Percentiles rank a stretch among this genome's conserved stretches.
phyloP scores from a whole-genome alignment of 2,113 vertebrate genomes.

The Aspiorhynchus laticeps region DNA sequence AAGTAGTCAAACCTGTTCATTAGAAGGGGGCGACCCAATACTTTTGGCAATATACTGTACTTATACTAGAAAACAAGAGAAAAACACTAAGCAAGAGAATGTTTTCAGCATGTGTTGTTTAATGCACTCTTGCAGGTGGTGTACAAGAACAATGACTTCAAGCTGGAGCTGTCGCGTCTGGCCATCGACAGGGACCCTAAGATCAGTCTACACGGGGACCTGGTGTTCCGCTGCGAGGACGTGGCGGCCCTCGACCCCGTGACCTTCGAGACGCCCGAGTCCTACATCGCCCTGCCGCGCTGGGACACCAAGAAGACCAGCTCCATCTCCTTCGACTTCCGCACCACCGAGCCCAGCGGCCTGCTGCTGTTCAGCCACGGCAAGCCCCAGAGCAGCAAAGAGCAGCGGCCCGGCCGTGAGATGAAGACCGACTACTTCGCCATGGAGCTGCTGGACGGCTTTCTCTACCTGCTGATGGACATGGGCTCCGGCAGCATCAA shows the following conservation, averaged over 20 bases:
- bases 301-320: constrained; percentile 89
- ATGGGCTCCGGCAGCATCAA: constrained; percentile 92
- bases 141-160: constrained; percentile 97
- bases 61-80: no score
- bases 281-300: constrained; percentile 84
- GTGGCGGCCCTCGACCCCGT: constrained; percentile 88
- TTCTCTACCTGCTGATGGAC: constrained; percentile 89
- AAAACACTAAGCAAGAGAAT: no score
- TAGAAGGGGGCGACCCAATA: no score
- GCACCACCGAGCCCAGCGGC: constrained; percentile 89
- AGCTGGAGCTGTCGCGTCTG: constrained; percentile 89
- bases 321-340: constrained; percentile 93
- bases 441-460: constrained; percentile 90
- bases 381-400: constrained; percentile 73
- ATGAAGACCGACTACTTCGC: constrained; percentile 87
- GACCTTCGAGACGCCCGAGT: constrained; percentile 85
- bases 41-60: no score
- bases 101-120: no score
- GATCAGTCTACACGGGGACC: constrained; percentile 87
- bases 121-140: constrained; percentile 78
- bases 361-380: constrained; percentile 90
- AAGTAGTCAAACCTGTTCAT: no score
- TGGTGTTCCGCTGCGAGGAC: constrained; percentile 90
- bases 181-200: constrained; percentile 89
- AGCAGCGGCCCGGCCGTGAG: constrained; percentile 74